Evolutionary conservation across 2,797 vertebrate species (phyloP).

Genomic region (Dicrostonyx torquatus): DNA sequence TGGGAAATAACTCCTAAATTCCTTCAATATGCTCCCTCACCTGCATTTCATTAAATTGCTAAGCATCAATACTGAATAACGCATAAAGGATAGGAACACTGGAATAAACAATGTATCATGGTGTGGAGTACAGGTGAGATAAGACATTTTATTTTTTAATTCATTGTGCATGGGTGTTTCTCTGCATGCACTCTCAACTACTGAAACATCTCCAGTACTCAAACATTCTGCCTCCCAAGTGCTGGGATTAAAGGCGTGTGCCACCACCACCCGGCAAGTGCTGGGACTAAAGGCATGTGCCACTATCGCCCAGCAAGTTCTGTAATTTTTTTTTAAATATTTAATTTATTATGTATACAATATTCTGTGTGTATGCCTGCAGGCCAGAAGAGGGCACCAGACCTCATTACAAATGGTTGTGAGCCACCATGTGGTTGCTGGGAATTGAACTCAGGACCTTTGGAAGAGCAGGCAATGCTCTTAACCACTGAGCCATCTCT

Average conservation of each 20-base stretch:
- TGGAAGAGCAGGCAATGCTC: too few species aligned
- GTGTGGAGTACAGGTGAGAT: background rate
- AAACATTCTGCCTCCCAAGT: background rate
- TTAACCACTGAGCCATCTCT: too few species aligned
- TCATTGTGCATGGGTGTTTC: background rate
- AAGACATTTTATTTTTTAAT: background rate
- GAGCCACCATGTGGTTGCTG: too few species aligned
- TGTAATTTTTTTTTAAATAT: background rate
- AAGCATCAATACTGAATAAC: slow-evolving; percentile 50
- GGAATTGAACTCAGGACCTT: too few species aligned
- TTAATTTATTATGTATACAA: too few species aligned
- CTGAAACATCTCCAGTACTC: background rate
- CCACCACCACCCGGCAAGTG: too few species aligned
- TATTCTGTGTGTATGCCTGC: too few species aligned
- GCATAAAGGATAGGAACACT: background rate
- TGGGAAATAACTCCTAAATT: slow-evolving; percentile 52
- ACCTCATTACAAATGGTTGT: too few species aligned
- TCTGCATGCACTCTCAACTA: background rate
- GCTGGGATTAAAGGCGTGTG: too few species aligned
- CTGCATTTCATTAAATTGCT: slow-evolving; percentile 57
- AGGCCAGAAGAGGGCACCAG: too few species aligned
- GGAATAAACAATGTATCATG: slow-evolving; percentile 3
- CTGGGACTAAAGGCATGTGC: too few species aligned
- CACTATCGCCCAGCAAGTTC: background rate
- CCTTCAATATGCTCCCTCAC: background rate